Percentiles rank a stretch among this genome's conserved stretches.
phyloP scores from a whole-genome alignment of 2,888 invertebrate genomes.

The Ophion ventricosus region DNA sequence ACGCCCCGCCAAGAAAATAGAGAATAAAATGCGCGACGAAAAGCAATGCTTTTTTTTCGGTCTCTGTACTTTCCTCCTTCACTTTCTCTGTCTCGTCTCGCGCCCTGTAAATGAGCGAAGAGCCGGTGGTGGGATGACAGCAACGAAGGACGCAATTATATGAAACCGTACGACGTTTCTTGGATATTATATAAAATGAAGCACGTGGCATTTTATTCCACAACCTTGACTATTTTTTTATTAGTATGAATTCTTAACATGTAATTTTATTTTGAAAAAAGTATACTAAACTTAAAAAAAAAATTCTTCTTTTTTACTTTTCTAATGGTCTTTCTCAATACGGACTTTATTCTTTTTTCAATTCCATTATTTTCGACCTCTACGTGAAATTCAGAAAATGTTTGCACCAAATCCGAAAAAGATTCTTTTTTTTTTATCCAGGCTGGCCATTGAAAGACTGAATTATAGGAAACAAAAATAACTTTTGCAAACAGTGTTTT shows the following conservation, averaged over 20 bases:
- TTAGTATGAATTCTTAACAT: not conserved
- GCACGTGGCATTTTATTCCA: not conserved
- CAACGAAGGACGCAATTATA: not conserved
- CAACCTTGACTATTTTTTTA: not conserved
- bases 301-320: not conserved
- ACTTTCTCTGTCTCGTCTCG: not conserved
- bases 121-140: not conserved
- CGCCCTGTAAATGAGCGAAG: not conserved
- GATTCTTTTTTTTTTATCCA: too few relatives aligned
- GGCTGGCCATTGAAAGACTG: too few relatives aligned
- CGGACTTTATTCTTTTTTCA: too few relatives aligned
- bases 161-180: not conserved
- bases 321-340: not conserved
- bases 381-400: too few relatives aligned
- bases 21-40: not conserved
- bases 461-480: too few relatives aligned
- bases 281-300: not conserved
- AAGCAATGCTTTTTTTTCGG: slow-evolving; percentile 9
- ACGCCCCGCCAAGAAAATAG: not conserved
- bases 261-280: not conserved
- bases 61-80: not conserved
- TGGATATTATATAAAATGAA: not conserved
- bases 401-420: too few relatives aligned
- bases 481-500: too few relatives aligned
- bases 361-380: too few relatives aligned